Percentiles rank a stretch among this genome's conserved stretches.
Conservation (phyloP, 2,888 invertebrate genomes). For the Timandra comae region DNA sequence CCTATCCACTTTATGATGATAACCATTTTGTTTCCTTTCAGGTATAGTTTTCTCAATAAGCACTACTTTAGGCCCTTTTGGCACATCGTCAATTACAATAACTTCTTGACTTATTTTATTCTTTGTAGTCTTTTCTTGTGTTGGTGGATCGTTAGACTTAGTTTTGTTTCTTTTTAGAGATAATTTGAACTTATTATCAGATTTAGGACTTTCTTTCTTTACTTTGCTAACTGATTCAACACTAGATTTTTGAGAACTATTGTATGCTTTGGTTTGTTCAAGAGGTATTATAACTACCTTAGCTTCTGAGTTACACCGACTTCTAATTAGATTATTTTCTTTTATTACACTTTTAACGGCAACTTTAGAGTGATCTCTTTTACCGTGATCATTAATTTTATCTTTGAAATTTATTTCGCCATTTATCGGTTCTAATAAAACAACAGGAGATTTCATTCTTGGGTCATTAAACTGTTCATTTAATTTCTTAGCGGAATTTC, state of each 20-base stretch:
- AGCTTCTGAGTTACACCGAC: constrained; percentile 7
- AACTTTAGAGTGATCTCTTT: too few relatives aligned
- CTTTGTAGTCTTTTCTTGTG: too few relatives aligned
- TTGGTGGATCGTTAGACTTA: background rate
- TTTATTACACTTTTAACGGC: too few relatives aligned
- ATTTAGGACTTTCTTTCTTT: constrained; percentile 4
- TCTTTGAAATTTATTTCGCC: too few relatives aligned
- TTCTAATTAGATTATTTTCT: constrained; percentile 2
- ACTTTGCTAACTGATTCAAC: background rate
- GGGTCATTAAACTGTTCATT: too few relatives aligned
- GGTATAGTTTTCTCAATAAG: constrained; percentile 12
- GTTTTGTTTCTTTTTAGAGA: constrained; percentile 5
- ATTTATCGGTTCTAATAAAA: too few relatives aligned
- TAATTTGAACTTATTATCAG: constrained; percentile 1
- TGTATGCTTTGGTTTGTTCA: constrained; percentile 2
- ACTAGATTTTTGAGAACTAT: too few relatives aligned
- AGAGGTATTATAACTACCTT: constrained; percentile 12
- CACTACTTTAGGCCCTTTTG: constrained; percentile 9
- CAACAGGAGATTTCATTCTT: too few relatives aligned
- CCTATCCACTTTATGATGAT: background rate
- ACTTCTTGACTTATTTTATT: too few relatives aligned
- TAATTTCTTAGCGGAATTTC: too few relatives aligned
- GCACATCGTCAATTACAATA: too few relatives aligned
- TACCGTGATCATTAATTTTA: too few relatives aligned
- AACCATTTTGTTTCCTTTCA: constrained; percentile 11